phyloP scores from a whole-genome alignment of 1,140 invertebrate genomes.

The Caerostris extrusa region DNA sequence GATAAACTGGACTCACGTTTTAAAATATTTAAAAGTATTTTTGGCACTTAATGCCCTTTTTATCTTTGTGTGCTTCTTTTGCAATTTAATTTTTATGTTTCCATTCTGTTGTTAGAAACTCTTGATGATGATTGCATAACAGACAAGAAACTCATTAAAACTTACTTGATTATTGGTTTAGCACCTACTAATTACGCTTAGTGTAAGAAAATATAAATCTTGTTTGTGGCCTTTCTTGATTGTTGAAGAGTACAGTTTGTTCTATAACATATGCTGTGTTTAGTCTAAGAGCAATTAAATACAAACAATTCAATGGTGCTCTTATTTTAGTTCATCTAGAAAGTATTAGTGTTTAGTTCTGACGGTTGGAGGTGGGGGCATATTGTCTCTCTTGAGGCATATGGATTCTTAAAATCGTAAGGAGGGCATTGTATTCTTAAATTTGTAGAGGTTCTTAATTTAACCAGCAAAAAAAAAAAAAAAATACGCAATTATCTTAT shows the following conservation, averaged over 20 bases:
- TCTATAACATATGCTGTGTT: neutral
- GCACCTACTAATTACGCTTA: slow-evolving; percentile 3
- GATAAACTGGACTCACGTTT: neutral
- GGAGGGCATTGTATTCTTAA: too few species aligned
- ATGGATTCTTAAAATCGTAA: too few species aligned
- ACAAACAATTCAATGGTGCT: neutral
- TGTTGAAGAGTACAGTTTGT: neutral
- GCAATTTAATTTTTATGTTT: neutral
- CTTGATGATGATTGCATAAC: neutral
- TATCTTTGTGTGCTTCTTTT: neutral
- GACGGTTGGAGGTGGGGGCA: too few species aligned
- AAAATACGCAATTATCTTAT: too few species aligned
- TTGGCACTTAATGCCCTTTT: neutral
- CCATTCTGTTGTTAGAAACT: neutral
- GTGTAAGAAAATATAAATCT: neutral
- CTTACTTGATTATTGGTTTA: slow-evolving; percentile 25
- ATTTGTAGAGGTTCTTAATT: too few species aligned
- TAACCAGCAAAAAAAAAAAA: too few species aligned
- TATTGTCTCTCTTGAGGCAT: too few species aligned
- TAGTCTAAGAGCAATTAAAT: neutral
- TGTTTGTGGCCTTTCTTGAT: neutral
- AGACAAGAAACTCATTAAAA: slow-evolving; percentile 36
- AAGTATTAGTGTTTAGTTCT: too few species aligned
- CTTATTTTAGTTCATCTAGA: neutral
- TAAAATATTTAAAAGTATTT: slow-evolving; percentile 23